phyloP scores from a whole-genome alignment of 2,113 vertebrate species.

The human (Homo sapiens) region GRCh38 chr9:18004001-18004500 shows the following conservation, averaged over 20 bases:
- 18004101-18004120: constrained; percentile 47
- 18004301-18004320: neutral
- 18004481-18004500: no score
- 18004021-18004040: constrained; percentile 62
- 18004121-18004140: constrained; percentile 5
- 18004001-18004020: constrained; percentile 59
- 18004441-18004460: neutral
- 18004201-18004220: neutral
- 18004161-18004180: constrained; percentile 47
- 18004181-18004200: constrained; percentile 49
- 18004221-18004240: neutral
- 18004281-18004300: neutral
- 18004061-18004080: constrained; percentile 44
- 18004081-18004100: constrained; percentile 12
- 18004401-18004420: neutral
- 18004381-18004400: no score
- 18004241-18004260: neutral
- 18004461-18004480: neutral
- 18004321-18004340: neutral
- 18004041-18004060: constrained; percentile 52
- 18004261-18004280: neutral
- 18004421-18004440: neutral
- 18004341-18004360: neutral
- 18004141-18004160: constrained; percentile 45
- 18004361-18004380: neutral